Evolutionary conservation across 2,888 invertebrate genomes (phyloP), one percentile per base, ranked within the genome.

Genomic region (Formica aserva): DNA sequence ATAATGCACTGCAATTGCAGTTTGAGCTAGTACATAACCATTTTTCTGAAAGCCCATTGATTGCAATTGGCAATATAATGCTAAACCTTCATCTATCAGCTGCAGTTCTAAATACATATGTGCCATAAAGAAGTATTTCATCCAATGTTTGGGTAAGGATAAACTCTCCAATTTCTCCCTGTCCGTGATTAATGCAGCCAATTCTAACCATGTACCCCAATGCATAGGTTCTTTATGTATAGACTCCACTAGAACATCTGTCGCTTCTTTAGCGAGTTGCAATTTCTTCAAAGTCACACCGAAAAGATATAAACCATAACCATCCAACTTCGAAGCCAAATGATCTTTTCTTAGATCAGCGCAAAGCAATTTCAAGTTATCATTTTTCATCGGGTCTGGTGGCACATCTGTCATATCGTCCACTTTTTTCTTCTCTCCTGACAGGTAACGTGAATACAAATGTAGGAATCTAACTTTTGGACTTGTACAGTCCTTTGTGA

Each of bases 181-280:
- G 91, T 98, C 98, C 86, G 97, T 96, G 77, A 99, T 97, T 1
- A 99, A 95, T 11, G 97, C 96, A 0, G 98, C 97, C 18, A 99
- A 95, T 94, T 99, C 99, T 52, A 98, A 96, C 98, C 99, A 99
- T 0, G 99, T 98, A 62, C 98, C 97, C 99, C 99, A 99, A 85
- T 99, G 96, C 92, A 98, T 96, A 0, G 99, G 99, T 78, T 97
- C 97, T 62, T 96, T 95, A 83, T 97, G 96, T 15, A 98, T 96
- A 0, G 99, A 96, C 92, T 98, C 97, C 29, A 97, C 96, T 62
- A 99, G 96, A 69, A 97, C 96, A 88, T 97, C 97, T 35, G 97
- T 96, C 0, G 99, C 98, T 91, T 97, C 96, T 85, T 96, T 96
- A 71, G 96, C 95, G 18, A 99, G 95, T 92, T 98, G 98, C 77